A percentile compares a stretch with the other conserved stretches of the same genome.
Evolutionary conservation across 92 coral and sea anemone species (phyloP).

Genomic region (Epizoanthus ramosus): DNA sequence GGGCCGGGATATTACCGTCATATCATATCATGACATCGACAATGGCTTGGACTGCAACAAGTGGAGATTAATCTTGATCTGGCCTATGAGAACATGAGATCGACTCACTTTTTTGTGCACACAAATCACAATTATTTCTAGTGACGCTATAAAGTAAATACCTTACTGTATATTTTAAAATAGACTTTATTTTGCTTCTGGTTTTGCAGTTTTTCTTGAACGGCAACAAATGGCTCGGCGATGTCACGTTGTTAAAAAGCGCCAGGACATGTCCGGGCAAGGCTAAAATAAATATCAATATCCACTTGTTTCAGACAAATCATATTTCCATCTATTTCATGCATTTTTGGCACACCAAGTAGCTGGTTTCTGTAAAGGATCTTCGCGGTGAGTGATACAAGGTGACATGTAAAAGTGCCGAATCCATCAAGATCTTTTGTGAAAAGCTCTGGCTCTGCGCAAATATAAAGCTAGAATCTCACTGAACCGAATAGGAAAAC

Average conservation of each 20-base stretch:
- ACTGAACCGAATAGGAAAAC: conserved; percentile 24
- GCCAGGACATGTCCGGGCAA: conserved; percentile 28
- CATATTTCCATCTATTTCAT: conserved; percentile 1
- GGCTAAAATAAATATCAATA: neutral
- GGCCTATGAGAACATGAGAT: neutral
- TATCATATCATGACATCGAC: no score
- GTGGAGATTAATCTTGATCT: no score
- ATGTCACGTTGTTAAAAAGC: neutral
- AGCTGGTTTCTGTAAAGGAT: neutral
- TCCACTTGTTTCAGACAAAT: conserved; percentile 10
- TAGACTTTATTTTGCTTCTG: neutral
- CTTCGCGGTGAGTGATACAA: neutral
- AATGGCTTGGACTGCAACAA: no score
- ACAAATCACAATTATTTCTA: neutral
- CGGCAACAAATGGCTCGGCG: neutral
- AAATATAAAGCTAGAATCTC: neutral
- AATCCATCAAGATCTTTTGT: neutral
- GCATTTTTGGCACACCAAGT: neutral
- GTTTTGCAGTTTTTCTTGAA: neutral
- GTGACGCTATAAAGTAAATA: conserved; percentile 29
- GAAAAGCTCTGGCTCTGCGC: neutral
- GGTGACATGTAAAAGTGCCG: conserved; percentile 1
- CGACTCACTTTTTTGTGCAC: no score
- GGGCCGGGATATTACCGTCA: neutral
- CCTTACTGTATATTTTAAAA: neutral